phyloP scores from a whole-genome alignment of 64 coral and sea anemone species.

The Montipora sp. region DNA sequence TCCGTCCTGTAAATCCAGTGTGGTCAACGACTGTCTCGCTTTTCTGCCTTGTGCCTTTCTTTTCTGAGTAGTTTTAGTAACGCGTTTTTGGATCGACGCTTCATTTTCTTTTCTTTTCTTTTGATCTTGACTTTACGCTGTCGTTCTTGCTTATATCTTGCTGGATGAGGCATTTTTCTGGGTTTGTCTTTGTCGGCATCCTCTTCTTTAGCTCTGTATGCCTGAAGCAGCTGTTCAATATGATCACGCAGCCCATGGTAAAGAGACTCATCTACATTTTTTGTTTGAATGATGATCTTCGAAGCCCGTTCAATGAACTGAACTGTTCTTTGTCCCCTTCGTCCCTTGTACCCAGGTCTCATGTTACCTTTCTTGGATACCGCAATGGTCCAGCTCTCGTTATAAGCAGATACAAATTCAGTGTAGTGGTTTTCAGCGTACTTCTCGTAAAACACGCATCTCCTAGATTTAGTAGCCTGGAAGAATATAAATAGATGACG shows the following conservation, averaged over 20 bases:
- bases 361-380: constrained; percentile 85
- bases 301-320: constrained; percentile 92
- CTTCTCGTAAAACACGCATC: constrained; percentile 91
- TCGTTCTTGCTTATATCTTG: not conserved
- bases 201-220: constrained; percentile 59
- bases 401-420: constrained; percentile 81
- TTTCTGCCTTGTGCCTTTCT: not conserved
- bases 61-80: constrained; percentile 13
- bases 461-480: constrained; percentile 65
- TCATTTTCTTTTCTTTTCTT: constrained; percentile 22
- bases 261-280: constrained; percentile 73
- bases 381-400: constrained; percentile 73
- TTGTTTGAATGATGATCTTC: constrained; percentile 85
- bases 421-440: constrained; percentile 82
- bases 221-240: constrained; percentile 78
- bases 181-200: not conserved
- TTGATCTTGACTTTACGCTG: constrained; percentile 20
- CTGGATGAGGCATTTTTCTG: constrained; percentile 24
- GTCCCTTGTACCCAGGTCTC: constrained; percentile 82
- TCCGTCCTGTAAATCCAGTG: too few species aligned
- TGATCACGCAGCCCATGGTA: constrained; percentile 75
- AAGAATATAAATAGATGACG: not conserved
- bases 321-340: constrained; percentile 73
- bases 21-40: not conserved
- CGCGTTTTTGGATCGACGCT: not conserved